Evolutionary conservation across 1,140 invertebrate genomes (phyloP).

Genomic region (Aphis craccivora): DNA sequence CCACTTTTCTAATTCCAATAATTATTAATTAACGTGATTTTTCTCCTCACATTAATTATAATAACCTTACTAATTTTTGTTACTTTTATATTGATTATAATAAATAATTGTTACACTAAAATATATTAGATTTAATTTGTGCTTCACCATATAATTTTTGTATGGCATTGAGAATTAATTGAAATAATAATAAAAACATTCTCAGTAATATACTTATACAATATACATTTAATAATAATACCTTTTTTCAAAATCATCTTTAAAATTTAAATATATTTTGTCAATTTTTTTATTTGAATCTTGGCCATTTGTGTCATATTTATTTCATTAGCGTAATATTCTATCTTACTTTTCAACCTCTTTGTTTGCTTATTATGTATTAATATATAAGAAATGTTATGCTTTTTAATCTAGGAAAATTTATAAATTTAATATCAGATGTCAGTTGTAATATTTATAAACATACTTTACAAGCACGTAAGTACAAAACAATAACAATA

Average conservation of each 20-base stretch:
- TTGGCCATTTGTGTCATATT: neutral
- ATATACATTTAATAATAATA: neutral
- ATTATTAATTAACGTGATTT: neutral
- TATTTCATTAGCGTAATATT: neutral
- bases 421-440: no score
- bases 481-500: no score
- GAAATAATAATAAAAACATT: neutral
- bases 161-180: neutral
- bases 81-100: conserved; percentile 22
- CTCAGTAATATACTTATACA: neutral
- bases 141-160: neutral
- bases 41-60: neutral
- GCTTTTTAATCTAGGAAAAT: neutral
- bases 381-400: neutral
- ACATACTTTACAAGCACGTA: no score
- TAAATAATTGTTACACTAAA: conserved; percentile 18
- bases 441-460: no score
- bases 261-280: neutral
- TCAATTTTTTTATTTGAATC: neutral
- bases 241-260: neutral
- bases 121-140: neutral
- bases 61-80: conserved; percentile 36
- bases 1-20: neutral
- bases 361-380: neutral
- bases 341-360: neutral